These are phyloP conservation scores for Isaurus tuberculatus DNA, from an alignment of 92 coral and sea anemone genomes.

Conservation along the genomic window DNA sequence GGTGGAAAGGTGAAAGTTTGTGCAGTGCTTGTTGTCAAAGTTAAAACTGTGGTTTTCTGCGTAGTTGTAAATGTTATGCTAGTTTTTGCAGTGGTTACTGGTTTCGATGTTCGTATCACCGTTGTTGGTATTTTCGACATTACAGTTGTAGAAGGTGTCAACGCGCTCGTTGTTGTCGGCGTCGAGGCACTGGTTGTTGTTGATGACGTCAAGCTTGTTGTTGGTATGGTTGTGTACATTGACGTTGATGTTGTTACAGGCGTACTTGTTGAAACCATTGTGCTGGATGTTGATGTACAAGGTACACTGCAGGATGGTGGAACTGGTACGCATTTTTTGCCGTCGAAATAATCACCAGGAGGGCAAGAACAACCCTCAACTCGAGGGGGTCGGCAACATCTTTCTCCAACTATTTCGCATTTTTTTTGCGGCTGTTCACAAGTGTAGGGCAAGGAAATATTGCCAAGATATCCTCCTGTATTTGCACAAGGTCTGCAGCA, in stretches of 20 bases:
- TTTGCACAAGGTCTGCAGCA: slow-evolving; percentile 95
- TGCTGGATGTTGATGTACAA: slow-evolving; percentile 49
- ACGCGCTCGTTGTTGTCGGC: background rate
- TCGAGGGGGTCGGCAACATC: slow-evolving; percentile 91
- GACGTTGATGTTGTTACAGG: slow-evolving; percentile 21
- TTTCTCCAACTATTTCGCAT: slow-evolving; percentile 68
- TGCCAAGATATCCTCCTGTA: slow-evolving; percentile 84
- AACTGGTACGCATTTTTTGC: slow-evolving; percentile 86
- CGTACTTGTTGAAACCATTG: slow-evolving; percentile 39
- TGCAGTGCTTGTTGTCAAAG: background rate
- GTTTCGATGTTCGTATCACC: background rate
- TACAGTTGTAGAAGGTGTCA: background rate
- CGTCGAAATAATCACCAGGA: slow-evolving; percentile 76
- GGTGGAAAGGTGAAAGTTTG: background rate
- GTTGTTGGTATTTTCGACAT: background rate
- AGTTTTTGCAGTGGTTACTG: background rate
- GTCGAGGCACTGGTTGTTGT: slow-evolving; percentile 9
- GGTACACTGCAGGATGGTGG: slow-evolving; percentile 70
- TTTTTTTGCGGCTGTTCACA: slow-evolving; percentile 71
- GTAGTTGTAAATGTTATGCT: background rate
- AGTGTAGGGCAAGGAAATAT: slow-evolving; percentile 75
- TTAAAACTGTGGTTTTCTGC: background rate
- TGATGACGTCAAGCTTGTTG: slow-evolving; percentile 1
- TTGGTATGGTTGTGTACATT: slow-evolving; percentile 17
- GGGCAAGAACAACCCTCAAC: slow-evolving; percentile 98